Percentiles rank a stretch among this genome's conserved stretches.
These are phyloP conservation scores for Lasaia peninsularis DNA, from an alignment of 1,140 invertebrate species.

Conservation along the genomic window DNA sequence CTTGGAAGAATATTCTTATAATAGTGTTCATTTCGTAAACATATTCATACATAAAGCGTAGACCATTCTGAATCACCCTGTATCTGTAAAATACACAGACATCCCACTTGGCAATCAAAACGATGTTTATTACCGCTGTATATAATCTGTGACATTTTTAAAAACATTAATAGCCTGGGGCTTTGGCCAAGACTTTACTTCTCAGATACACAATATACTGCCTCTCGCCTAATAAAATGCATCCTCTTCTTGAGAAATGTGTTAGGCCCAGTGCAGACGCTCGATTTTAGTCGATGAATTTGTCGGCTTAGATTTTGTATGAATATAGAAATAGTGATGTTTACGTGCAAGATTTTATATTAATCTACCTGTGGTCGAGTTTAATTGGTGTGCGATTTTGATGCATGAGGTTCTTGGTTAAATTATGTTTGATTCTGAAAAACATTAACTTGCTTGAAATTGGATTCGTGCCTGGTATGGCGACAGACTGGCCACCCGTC, in stretches of 20 bases:
- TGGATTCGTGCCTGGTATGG: no score
- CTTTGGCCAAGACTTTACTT: slow-evolving; percentile 29
- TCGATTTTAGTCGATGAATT: slow-evolving; percentile 21
- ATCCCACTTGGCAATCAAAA: slow-evolving; percentile 20
- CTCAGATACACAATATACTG: slow-evolving; percentile 28
- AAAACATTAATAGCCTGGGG: slow-evolving; percentile 19
- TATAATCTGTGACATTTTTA: slow-evolving; percentile 27
- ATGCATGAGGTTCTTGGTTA: no score
- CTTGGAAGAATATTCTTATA: background rate
- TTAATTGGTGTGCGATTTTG: no score
- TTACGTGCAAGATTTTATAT: no score
- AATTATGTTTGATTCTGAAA: no score
- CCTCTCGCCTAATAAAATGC: slow-evolving; percentile 23
- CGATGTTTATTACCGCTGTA: slow-evolving; percentile 23
- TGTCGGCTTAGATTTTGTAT: no score
- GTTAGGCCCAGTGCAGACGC: slow-evolving; percentile 14
- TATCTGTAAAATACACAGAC: slow-evolving; percentile 10
- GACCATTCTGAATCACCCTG: background rate
- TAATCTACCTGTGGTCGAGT: no score
- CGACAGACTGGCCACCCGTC: no score
- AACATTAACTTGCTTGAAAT: no score
- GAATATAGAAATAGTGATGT: no score
- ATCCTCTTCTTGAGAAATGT: slow-evolving; percentile 15
- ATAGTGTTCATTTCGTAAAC: background rate
- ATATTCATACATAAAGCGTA: background rate